Base-by-base conservation (phyloP, 2,888 invertebrate species). In the Noctua fimbriata region DNA sequence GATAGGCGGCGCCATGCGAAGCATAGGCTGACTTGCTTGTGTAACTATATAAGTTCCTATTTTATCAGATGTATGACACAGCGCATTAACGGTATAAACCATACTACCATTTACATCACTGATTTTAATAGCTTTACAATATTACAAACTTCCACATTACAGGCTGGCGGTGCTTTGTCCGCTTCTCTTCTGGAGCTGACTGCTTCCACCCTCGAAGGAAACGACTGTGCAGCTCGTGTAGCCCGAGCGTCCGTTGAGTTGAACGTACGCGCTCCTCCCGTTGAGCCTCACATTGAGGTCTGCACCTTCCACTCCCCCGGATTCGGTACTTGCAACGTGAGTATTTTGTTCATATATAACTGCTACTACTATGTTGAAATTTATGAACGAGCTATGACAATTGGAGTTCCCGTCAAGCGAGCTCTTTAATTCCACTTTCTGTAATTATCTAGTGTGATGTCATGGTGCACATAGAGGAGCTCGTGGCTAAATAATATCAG, bases 301-400 rank as follows among this genome's bases (percentile, higher is more conserved):
- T 95, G 95, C 88, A 93, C 93, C 52, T 92, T 90, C 89, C 92
- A 91, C 87, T 83, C 91, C 0, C 44, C 81, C 5, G 90, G 91
- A 77, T 86, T 81, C 47, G 95, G 95, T 24, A 94, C 92, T 76
- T 95, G 95, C 87, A 93, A 93, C 58, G 95, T 95, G 78, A 94
- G 94, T 86, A 75, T 72, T 4, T 74, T 36, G 21, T 21, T 65
- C 2, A 12, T 36, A 2, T 47, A 65, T 55, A 55, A 1, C 18
- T 1, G 10, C 9, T 44, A n/a, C n/a, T 58, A 58, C 58, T n/a
- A 55, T 60, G 16, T 28, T 60, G 28, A 28, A 7, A 4, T 60
- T 28, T 1, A 28, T n/a, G 58, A 60, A 5, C 6, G 6, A 9
- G 28, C 14, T 28, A 28, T 60, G 28, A 28, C 16, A 60, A 28